Conservation (phyloP, 2,888 invertebrate genomes). For the Parochlus steinenii region DNA sequence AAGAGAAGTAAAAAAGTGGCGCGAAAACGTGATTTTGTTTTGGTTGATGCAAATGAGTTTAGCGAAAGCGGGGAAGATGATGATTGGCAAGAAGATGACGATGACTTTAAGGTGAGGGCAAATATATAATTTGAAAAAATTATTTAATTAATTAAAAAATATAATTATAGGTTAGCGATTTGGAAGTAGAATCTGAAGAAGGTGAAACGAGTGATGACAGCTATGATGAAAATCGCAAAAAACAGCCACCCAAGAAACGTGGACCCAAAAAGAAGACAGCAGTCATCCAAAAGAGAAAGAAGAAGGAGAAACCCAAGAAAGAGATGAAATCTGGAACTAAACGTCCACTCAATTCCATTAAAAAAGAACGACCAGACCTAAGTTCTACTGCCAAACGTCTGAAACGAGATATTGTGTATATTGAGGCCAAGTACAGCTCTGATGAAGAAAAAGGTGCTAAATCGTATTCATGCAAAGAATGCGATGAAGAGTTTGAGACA, state of each 20-base stretch:
- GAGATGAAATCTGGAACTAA: not conserved
- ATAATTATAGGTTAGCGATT: slow-evolving; percentile 22
- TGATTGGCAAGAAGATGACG: slow-evolving; percentile 22
- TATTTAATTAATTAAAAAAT: not conserved
- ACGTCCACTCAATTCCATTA: not conserved
- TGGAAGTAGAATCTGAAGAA: slow-evolving; percentile 19
- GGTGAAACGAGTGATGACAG: slow-evolving; percentile 19
- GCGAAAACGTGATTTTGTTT: slow-evolving; percentile 25
- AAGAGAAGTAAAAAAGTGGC: slow-evolving; percentile 28
- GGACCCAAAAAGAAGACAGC: slow-evolving; percentile 12
- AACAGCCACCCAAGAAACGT: slow-evolving; percentile 15
- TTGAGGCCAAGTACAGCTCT: slow-evolving; percentile 12
- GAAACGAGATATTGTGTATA: slow-evolving; percentile 13
- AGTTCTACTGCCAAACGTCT: slow-evolving; percentile 4
- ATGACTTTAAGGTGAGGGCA: slow-evolving; percentile 25
- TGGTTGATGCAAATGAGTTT: slow-evolving; percentile 25
- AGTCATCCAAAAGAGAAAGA: slow-evolving; percentile 11
- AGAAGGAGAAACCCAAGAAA: slow-evolving; percentile 3
- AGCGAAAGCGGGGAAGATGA: slow-evolving; percentile 17
- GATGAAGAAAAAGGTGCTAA: slow-evolving; percentile 9
- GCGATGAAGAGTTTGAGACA: slow-evolving; percentile 33
- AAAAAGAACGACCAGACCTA: slow-evolving; percentile 1
- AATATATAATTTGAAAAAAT: not conserved
- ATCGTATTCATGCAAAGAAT: slow-evolving; percentile 26
- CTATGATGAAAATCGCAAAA: slow-evolving; percentile 16